Conservation (phyloP, 92 coral and sea anemone species). For the Epizoanthus rinbou region DNA sequence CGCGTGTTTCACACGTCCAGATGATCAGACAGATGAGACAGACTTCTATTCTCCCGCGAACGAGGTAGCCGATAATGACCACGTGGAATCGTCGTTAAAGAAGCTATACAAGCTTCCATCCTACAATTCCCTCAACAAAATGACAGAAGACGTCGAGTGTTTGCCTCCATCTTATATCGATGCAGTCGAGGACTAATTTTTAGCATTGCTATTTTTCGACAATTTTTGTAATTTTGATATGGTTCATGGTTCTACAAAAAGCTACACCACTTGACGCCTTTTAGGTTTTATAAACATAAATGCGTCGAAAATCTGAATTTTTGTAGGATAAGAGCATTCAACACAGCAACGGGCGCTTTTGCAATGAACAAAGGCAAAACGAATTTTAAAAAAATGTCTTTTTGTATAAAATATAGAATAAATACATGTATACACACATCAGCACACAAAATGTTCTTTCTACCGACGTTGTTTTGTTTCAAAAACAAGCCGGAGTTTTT, state of each 20-base stretch:
- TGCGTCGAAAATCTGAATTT: too few species aligned
- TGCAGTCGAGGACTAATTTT: conserved; percentile 15
- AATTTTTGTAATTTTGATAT: not conserved
- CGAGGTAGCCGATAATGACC: not conserved
- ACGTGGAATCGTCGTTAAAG: conserved; percentile 21
- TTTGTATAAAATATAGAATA: too few species aligned
- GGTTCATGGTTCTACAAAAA: not conserved
- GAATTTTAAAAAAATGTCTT: too few species aligned
- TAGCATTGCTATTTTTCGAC: not conserved
- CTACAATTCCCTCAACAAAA: conserved; percentile 37
- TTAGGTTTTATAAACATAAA: too few species aligned
- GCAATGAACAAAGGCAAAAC: too few species aligned
- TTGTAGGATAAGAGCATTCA: too few species aligned
- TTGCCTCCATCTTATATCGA: conserved; percentile 38
- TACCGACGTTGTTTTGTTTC: too few species aligned
- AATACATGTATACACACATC: too few species aligned
- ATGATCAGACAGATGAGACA: conserved; percentile 8
- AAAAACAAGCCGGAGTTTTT: too few species aligned
- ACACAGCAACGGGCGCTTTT: too few species aligned
- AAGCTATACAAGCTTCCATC: conserved; percentile 39
- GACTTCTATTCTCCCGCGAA: conserved; percentile 33
- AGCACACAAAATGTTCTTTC: too few species aligned
- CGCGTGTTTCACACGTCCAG: conserved; percentile 20
- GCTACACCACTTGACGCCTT: not conserved
- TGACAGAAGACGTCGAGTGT: conserved; percentile 8